These are phyloP conservation scores for Heliconius aoede DNA, from an alignment of 2,888 invertebrate genomes.

Conservation along the genomic window DNA sequence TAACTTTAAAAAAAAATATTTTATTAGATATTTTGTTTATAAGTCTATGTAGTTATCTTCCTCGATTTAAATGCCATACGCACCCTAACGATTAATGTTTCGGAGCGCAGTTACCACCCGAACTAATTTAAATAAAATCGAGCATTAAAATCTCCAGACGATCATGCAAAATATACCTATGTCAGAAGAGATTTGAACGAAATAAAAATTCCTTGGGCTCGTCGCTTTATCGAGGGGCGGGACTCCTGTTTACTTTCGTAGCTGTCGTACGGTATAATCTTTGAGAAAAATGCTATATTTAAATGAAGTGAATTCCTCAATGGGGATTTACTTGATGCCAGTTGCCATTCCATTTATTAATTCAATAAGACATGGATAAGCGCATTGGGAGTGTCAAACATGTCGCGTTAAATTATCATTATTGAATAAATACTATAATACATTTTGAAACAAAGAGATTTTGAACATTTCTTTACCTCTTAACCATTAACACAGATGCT, in stretches of 20 bases:
- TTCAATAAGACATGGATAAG: slow-evolving; percentile 61
- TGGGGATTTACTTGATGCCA: slow-evolving; percentile 74
- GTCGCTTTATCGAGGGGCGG: slow-evolving; percentile 82
- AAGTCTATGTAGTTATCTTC: neutral
- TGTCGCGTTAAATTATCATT: slow-evolving; percentile 52
- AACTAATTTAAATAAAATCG: slow-evolving; percentile 83
- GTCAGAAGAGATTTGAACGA: slow-evolving; percentile 82
- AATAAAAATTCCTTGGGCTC: slow-evolving; percentile 82
- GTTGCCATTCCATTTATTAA: slow-evolving; percentile 76
- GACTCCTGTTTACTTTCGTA: slow-evolving; percentile 82
- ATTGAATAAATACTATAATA: slow-evolving; percentile 7
- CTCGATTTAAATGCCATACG: slow-evolving; percentile 75
- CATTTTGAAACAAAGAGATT: neutral
- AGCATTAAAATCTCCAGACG: slow-evolving; percentile 81
- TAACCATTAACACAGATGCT: slow-evolving; percentile 6
- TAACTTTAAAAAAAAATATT: neutral
- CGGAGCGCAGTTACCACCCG: slow-evolving; percentile 74
- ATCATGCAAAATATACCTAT: slow-evolving; percentile 82
- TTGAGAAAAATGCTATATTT: slow-evolving; percentile 84
- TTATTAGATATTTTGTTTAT: neutral
- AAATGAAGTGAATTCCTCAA: slow-evolving; percentile 81
- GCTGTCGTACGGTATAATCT: slow-evolving; percentile 84
- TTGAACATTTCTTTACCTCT: neutral
- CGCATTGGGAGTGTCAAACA: slow-evolving; percentile 55
- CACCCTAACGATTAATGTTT: slow-evolving; percentile 79